Evolutionary conservation across 1,140 invertebrate species (phyloP), one percentile per base, ranked within the genome.

Genomic region (Sinella curviseta): DNA sequence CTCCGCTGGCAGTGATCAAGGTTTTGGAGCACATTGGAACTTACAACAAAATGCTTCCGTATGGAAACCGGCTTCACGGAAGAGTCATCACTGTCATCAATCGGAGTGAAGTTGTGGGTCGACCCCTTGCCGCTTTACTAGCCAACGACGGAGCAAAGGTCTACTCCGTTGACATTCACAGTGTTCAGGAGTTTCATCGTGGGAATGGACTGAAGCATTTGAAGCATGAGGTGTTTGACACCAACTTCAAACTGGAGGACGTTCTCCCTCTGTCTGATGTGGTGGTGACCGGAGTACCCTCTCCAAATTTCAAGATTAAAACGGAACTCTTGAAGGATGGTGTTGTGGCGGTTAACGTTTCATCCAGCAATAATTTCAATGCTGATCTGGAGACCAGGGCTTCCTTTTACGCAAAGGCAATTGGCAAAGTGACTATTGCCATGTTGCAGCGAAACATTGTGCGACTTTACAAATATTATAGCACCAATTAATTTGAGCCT

Each of bases 101-200:
- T 65, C 57, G 82, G 48, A 82, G 82, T 57, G 82, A 82, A 65
- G 82, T 82, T 8, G 82, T 82, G 12, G 82, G 82, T 35, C 77
- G 82, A 60, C 82, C 82, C 12, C 70, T 82, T 17, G 82, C 82
- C 4, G 82, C 82, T 20, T 36, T 82, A 1, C 65, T 82, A 34
- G 82, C 82, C 17, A 82, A 82, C 60, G 82, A 82, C 34, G 82
- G 82, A 26, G 82, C 82, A 12, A 82, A 77, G 55, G 82, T 82
- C 34, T 82, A 79, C 39, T 82, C 82, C 26, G 79, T 82, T 1
- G 82, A 82, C 48, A 55, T 79, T 17, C 16, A 77, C 30, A 78
- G 67, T 31, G 75, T 81, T 1, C 78, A 76, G 26, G 65, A 79
- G 30, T 82, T 81, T 28, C 35, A 77, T 33, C 77, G 82, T 26